Evolutionary conservation across 2,888 invertebrate species (phyloP), one percentile per base, ranked within the genome.

Genomic region (Cosmia pyralina): DNA sequence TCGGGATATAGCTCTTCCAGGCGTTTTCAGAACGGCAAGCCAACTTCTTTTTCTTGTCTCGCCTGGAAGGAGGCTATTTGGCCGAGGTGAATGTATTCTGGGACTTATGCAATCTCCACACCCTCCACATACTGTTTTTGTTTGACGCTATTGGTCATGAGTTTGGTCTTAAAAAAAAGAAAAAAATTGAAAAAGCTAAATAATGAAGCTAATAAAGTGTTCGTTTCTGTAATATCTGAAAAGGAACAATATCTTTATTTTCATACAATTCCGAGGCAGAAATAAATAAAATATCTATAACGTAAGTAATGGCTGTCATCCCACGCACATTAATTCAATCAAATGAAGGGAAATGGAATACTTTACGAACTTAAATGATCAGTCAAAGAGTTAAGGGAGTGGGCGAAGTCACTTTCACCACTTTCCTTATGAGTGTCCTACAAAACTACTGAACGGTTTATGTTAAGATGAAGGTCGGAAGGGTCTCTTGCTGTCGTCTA

Each of bases 281-380:
- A 59, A 22, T 15, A 44, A 34, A 34, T 17, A 17, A 3, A 34
- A 34, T 28, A 7, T 50, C 48, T 50, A 10, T 50, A 50, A 6
- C 38, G 38, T 38, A 50, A 8, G 50, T 48, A 5, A 28, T n/a
- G 15, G 11, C 13, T 64, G 19, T 4, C 34, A 22, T 52, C 52
- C 46, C n/a, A 66, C 52, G 46, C 46, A 46, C 57, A 46, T 17
- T 5, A 57, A 66, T 19, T 50, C 64, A 65, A 57, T 57, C 7
- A 34, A 74, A 13, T 44, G 1, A 17, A 22, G 15, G 34, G 22
- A 22, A 73, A 46, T 34, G 5, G 13, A 52, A 67, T 52, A 22
- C 22, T 17, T 38, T n/a, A 28, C 3, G 28, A 28, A 28, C 2
- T 3, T 1, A 28, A 28, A 28, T 28, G 28, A 3, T 28, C 28